phyloP scores from a whole-genome alignment of 1,140 invertebrate genomes.

The Drosophila gunungcola region DNA sequence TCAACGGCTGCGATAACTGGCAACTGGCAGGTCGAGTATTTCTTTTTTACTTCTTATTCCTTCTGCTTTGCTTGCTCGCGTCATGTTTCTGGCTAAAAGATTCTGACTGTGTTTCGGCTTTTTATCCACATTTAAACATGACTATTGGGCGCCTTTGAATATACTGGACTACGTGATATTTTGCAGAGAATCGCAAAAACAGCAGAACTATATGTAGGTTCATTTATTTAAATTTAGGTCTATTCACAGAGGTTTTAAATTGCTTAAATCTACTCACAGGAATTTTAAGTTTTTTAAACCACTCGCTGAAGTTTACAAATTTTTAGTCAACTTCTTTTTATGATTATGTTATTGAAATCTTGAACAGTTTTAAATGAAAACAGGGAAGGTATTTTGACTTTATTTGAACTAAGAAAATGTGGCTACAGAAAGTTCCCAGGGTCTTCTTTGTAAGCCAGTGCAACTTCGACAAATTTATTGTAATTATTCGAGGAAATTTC shows the following conservation, averaged over 20 bases:
- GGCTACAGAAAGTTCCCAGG: background rate
- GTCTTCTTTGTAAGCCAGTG: background rate
- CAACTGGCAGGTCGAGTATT: slow-evolving; percentile 20
- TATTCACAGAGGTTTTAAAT: no score
- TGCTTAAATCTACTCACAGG: no score
- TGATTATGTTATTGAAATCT: no score
- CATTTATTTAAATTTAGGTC: no score
- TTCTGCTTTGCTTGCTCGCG: slow-evolving; percentile 21
- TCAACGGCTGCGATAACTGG: slow-evolving; percentile 38
- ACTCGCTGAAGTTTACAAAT: no score
- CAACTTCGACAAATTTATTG: slow-evolving; percentile 5
- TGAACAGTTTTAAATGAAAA: no score
- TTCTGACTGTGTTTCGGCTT: slow-evolving; percentile 7
- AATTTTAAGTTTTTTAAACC: no score
- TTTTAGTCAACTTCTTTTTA: no score
- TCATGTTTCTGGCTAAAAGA: slow-evolving; percentile 43
- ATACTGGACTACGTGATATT: slow-evolving; percentile 5
- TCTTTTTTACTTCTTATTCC: slow-evolving; percentile 27
- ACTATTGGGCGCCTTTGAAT: slow-evolving; percentile 7
- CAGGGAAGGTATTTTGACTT: no score
- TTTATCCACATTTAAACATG: slow-evolving; percentile 5
- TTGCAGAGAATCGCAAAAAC: background rate
- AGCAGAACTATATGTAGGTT: background rate
- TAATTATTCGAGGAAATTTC: slow-evolving; percentile 10
- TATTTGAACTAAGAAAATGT: no score